Conservation (phyloP, 2,888 invertebrate species). For the Cancer borealis region DNA sequence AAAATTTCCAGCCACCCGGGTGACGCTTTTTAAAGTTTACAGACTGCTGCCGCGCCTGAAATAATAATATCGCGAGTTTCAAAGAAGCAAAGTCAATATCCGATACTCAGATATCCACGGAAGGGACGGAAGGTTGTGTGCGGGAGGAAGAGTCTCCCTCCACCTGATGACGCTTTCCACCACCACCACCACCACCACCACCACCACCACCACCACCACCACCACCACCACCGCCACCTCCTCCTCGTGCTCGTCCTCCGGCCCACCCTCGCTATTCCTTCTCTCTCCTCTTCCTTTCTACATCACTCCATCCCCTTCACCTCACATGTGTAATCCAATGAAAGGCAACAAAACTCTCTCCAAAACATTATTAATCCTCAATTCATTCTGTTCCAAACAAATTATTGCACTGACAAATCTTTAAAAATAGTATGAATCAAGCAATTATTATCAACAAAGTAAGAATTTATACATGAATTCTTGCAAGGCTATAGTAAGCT, state of each 20-base stretch:
- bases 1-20: conserved; percentile 34
- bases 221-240: neutral
- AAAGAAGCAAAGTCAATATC: conserved; percentile 64
- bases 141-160: neutral
- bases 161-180: neutral
- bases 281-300: neutral
- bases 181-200: neutral
- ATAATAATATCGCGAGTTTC: conserved; percentile 62
- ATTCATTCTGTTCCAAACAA: neutral
- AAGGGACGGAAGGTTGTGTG: neutral
- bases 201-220: neutral
- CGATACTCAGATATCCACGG: conserved; percentile 63
- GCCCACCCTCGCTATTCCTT: neutral
- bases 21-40: conserved; percentile 44
- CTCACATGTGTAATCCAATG: neutral
- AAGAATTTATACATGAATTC: neutral
- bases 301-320: neutral
- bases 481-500: too few relatives aligned
- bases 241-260: neutral
- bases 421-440: neutral
- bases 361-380: neutral
- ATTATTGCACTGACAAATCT: neutral
- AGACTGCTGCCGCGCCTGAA: conserved; percentile 43
- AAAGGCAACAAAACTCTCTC: neutral
- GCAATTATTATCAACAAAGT: neutral